Base-by-base conservation (phyloP, 2,888 invertebrate species). In the Hyposoter dolosus region DNA sequence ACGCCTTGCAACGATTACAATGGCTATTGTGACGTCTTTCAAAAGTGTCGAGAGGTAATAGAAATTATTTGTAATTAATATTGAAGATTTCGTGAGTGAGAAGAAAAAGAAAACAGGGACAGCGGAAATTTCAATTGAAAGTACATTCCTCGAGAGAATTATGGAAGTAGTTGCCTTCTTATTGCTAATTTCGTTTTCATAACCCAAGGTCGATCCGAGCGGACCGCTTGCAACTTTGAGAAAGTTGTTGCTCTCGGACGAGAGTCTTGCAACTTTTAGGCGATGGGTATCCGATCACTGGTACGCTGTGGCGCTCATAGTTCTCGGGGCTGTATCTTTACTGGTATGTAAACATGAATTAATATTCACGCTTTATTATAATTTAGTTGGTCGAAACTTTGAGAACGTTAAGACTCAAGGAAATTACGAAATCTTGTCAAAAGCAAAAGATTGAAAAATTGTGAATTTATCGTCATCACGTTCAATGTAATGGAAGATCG, bases 1-100 rank as follows among this genome's bases (percentile, higher is more conserved):
- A 98, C 98, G 74, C 98, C 98, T 0, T 98, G 98, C 94, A 98
- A 98, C 94, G 98, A 98, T 93, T 98, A 98, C 94, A 98, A 98
- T 93, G 98, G 98, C 94, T 96, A 96, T 91, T 96, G 96, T 92
- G 96, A 96, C 92, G 96, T 96, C 78, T 96, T 96, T 90, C 96
- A 97, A 94, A 96, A 96, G 92, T 98, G 98, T 93, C 96, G 98
- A 90, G 98, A 98, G 95, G 95, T 95, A 89, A 87, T 89, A 10
- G 10, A 9, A 23, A 40, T 23, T n/a, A 17, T 1, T 28, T 9
- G 45, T n/a, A 17, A 68, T 5, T 0, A 68, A 6, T 43, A 43
- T 68, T 43, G 10, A 6, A 19, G 9, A 12, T 68, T 10, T 4
- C 1, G 19, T 35, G 43, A 50, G 23, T 28, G 40, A 69, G 3